Evolutionary conservation across 2,113 vertebrate genomes (phyloP).

Genomic region (Serilophus lunatus): DNA sequence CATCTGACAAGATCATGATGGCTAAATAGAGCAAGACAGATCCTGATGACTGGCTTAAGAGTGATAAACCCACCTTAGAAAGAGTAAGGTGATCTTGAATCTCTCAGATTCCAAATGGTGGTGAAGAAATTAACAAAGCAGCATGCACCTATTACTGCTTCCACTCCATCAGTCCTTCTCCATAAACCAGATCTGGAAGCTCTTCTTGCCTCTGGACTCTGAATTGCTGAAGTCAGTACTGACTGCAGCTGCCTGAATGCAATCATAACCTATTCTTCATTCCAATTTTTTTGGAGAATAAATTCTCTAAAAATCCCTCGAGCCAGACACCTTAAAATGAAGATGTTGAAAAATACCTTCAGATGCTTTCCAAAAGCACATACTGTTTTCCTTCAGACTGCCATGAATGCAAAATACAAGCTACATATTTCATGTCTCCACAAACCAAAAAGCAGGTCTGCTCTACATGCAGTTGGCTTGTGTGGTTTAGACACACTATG

Average conservation of each 20-base stretch:
- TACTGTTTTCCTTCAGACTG: background rate
- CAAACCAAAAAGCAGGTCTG: background rate
- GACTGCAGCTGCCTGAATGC: background rate
- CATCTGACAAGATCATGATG: background rate
- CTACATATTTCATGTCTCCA: background rate
- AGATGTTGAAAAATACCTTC: background rate
- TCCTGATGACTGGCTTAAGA: background rate
- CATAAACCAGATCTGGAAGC: accelerated
- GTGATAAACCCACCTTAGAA: background rate
- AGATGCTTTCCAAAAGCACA: background rate
- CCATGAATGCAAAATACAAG: background rate
- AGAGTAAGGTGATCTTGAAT: background rate
- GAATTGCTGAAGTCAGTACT: background rate
- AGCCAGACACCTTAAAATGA: background rate
- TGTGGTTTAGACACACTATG: background rate
- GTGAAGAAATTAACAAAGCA: background rate
- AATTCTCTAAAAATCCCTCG: background rate
- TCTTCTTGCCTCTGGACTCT: background rate
- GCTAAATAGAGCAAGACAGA: background rate
- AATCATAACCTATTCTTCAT: background rate
- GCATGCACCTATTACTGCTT: background rate
- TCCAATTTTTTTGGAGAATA: background rate
- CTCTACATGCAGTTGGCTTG: background rate
- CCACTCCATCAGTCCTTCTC: background rate
- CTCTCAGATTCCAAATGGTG: background rate